A percentile compares a stretch with the other conserved stretches of the same genome.
These are phyloP conservation scores for Diglossa cyanea DNA, from an alignment of 2,797 vertebrate species.

Conservation along the genomic window DNA sequence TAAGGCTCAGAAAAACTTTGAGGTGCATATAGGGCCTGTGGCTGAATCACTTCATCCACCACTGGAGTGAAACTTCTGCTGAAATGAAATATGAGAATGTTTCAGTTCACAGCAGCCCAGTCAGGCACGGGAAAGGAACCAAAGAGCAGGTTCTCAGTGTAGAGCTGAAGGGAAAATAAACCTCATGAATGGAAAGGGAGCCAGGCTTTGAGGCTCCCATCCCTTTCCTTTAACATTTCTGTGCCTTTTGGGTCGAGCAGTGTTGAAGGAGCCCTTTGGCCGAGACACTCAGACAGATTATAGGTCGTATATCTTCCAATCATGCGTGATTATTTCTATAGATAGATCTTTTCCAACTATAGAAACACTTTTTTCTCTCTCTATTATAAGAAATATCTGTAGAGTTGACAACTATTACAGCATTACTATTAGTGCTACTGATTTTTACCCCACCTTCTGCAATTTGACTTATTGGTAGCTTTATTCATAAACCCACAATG, in stretches of 20 bases:
- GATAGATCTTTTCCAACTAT: not conserved
- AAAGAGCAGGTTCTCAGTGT: not conserved
- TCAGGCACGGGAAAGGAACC: not conserved
- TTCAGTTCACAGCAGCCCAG: not conserved
- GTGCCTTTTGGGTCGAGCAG: not conserved
- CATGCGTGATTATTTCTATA: not conserved
- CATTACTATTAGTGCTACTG: not conserved
- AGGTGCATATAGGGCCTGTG: not conserved
- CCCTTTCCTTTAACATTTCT: not conserved
- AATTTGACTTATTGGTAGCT: not conserved
- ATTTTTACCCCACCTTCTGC: not conserved
- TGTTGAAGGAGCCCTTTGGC: not conserved
- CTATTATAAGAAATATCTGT: not conserved
- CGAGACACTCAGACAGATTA: not conserved
- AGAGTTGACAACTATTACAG: not conserved
- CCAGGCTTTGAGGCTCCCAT: not conserved
- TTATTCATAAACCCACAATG: not conserved
- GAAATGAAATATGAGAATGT: not conserved
- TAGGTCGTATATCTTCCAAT: fast-evolving
- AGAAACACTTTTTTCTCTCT: not conserved
- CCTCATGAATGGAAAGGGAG: not conserved
- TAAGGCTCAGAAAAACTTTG: not conserved
- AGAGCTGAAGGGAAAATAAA: not conserved
- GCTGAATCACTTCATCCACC: not conserved
- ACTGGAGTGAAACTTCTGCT: not conserved